phyloP scores from a whole-genome alignment of 2,113 vertebrate genomes.

The Chlorodrepanis virens region DNA sequence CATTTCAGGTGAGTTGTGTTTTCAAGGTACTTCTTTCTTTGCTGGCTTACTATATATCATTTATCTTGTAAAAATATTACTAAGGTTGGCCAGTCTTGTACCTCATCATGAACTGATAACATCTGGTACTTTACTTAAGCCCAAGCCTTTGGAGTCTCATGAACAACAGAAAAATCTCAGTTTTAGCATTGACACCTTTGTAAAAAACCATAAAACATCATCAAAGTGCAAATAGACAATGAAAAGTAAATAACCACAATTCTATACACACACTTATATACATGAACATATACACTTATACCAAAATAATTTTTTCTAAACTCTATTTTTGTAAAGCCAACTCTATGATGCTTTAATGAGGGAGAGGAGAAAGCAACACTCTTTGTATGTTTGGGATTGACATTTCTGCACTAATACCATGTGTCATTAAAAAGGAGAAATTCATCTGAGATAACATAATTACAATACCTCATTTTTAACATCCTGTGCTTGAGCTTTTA shows the following conservation, averaged over 20 bases:
- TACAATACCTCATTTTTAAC: background rate
- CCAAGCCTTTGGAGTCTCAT: background rate
- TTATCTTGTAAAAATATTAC: background rate
- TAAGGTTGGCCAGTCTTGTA: background rate
- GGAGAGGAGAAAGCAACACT: background rate
- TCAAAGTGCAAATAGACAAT: background rate
- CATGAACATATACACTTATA: background rate
- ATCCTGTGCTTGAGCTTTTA: background rate
- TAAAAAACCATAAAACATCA: background rate
- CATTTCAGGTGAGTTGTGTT: background rate
- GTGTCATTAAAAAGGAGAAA: constrained; percentile 2
- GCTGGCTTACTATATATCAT: background rate
- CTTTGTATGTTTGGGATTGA: background rate
- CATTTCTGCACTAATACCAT: background rate
- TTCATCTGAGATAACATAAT: background rate
- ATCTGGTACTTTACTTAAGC: background rate
- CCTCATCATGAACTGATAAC: background rate
- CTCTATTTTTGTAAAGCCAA: background rate
- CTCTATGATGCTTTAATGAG: background rate
- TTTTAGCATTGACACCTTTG: background rate
- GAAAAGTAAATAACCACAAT: background rate
- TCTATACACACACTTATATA: too few species aligned
- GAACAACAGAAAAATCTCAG: background rate
- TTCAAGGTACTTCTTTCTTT: background rate
- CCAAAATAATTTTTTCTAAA: background rate